Conservation (phyloP, 2,888 invertebrate species). For the Amphipyra berbera region DNA sequence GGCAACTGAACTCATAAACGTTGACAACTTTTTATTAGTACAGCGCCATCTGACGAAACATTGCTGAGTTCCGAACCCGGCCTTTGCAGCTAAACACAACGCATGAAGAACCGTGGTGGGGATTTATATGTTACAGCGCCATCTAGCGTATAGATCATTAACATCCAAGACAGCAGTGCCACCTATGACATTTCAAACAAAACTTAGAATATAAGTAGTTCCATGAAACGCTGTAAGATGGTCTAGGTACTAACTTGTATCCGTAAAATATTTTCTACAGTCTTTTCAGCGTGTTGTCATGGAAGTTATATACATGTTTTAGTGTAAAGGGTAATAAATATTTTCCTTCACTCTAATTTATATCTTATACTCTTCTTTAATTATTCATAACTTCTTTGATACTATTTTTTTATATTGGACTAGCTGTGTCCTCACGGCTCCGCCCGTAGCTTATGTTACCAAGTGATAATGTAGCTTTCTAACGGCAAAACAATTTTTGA, state of each 20-base stretch:
- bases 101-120: no score
- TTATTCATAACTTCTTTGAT: no score
- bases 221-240: conserved; percentile 6
- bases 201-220: not conserved
- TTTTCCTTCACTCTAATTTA: not conserved
- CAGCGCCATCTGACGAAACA: conserved; percentile 70
- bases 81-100: not conserved
- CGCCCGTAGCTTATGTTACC: no score
- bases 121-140: conserved; percentile 18
- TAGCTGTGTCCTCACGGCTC: no score
- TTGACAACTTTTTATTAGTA: conserved; percentile 27
- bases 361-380: not conserved
- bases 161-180: conserved; percentile 5
- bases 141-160: conserved; percentile 48
- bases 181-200: conserved; percentile 5
- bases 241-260: not conserved
- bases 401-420: no score
- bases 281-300: no score
- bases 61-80: not conserved
- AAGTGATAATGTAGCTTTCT: no score
- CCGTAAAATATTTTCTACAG: no score
- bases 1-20: conserved; percentile 87
- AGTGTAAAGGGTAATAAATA: no score
- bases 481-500: no score
- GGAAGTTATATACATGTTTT: no score